phyloP scores from a whole-genome alignment of 2,113 vertebrate genomes.

The Poeciliopsis prolifica region DNA sequence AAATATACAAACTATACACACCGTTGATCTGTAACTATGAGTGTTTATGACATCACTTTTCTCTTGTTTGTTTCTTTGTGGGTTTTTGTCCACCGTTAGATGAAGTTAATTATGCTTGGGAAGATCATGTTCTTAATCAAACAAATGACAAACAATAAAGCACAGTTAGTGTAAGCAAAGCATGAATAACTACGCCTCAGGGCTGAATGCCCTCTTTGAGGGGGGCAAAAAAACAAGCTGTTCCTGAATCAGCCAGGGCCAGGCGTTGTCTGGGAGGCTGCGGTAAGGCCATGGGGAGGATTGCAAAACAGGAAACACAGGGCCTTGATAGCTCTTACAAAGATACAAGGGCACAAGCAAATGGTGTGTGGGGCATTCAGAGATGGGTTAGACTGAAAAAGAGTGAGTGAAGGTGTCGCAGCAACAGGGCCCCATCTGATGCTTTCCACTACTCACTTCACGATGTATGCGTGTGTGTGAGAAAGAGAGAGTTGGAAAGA shows the following conservation, averaged over 20 bases:
- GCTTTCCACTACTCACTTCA: slow-evolving; percentile 22
- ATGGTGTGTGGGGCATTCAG: slow-evolving; percentile 31
- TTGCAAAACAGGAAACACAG: slow-evolving; percentile 78
- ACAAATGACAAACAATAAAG: background rate
- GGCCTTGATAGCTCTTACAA: slow-evolving; percentile 61
- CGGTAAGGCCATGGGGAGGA: slow-evolving; percentile 50
- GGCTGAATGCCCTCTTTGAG: background rate
- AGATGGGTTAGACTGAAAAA: slow-evolving; percentile 34
- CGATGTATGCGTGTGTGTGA: slow-evolving; percentile 24
- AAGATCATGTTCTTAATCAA: background rate
- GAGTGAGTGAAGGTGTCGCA: slow-evolving; percentile 14
- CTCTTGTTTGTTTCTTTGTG: too few species aligned
- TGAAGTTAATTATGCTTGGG: background rate
- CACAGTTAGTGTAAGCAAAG: background rate
- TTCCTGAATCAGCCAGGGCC: slow-evolving; percentile 58
- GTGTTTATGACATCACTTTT: too few species aligned
- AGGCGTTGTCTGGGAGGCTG: slow-evolving; percentile 62
- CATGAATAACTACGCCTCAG: background rate
- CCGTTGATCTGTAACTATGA: too few species aligned
- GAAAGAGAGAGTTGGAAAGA: slow-evolving; percentile 8
- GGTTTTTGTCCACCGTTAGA: background rate
- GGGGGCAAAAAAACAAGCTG: slow-evolving; percentile 36
- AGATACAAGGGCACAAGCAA: slow-evolving; percentile 20
- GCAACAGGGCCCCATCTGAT: slow-evolving; percentile 33
- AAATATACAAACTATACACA: too few species aligned